Percentiles rank a stretch among this genome's conserved stretches.
These are phyloP conservation scores for Panurus biarmicus DNA, from an alignment of 2,113 vertebrate genomes.

Conservation along the genomic window DNA sequence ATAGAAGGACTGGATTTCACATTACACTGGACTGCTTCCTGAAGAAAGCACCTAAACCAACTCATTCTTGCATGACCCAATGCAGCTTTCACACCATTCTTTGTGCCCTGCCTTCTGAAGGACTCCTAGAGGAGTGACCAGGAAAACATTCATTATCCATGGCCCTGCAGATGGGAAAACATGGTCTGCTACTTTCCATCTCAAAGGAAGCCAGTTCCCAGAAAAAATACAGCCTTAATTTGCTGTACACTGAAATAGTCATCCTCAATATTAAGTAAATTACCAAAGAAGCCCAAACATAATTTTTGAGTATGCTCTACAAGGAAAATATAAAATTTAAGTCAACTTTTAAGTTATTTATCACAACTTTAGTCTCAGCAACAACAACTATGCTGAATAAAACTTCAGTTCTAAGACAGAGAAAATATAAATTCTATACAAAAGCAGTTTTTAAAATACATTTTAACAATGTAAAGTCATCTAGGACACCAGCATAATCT, in stretches of 20 bases:
- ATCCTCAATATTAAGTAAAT: neutral
- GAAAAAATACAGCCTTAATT: neutral
- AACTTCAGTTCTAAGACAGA: neutral
- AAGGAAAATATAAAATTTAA: neutral
- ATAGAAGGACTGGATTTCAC: neutral
- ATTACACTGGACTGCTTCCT: neutral
- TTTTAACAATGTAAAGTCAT: neutral
- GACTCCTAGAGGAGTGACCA: neutral
- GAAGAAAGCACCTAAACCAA: neutral
- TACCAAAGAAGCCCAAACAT: neutral
- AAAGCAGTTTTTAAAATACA: neutral
- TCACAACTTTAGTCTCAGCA: neutral
- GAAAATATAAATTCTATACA: neutral
- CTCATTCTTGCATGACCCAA: neutral
- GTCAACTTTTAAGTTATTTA: neutral
- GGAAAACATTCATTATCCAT: rapidly evolving
- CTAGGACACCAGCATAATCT: neutral
- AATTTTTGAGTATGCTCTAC: neutral
- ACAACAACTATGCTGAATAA: neutral
- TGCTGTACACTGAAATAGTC: neutral
- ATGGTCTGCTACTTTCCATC: neutral
- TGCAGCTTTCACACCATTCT: neutral
- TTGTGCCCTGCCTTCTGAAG: neutral
- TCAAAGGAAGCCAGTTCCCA: neutral
- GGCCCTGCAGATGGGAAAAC: neutral